Evolutionary conservation across 23 tunicate genomes (phyloP).

Genomic region (Trididemnum miniatum): DNA sequence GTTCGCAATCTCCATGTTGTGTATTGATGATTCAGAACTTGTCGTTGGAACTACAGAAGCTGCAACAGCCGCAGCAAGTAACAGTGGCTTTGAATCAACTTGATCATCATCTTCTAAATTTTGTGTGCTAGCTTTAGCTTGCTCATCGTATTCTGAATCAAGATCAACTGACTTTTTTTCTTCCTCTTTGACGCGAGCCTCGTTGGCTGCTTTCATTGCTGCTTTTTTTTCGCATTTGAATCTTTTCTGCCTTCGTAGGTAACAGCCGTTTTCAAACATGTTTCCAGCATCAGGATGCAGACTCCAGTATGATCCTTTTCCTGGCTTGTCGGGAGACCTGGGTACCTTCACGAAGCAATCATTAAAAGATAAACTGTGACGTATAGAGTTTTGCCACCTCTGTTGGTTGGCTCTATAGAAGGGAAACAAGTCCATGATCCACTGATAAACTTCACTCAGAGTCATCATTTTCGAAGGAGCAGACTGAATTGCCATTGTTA

Average conservation of each 20-base stretch:
- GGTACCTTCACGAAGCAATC: conserved; percentile 99
- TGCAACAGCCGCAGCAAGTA: conserved; percentile 38
- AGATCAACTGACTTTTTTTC: conserved; percentile 13
- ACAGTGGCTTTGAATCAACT: conserved; percentile 56
- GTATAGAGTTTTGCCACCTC: conserved; percentile 97
- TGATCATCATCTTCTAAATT: conserved; percentile 28
- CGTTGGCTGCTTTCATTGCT: conserved; percentile 61
- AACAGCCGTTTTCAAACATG: conserved; percentile 99
- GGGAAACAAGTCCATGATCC: conserved; percentile 98
- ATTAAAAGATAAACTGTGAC: conserved; percentile 97
- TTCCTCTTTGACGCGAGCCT: conserved; percentile 49
- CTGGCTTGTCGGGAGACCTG: conserved; percentile 94
- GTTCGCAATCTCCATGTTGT: conserved; percentile 33
- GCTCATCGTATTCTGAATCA: conserved; percentile 26
- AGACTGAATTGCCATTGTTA: conserved; percentile 92
- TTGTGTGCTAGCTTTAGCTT: background rate
- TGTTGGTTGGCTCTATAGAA: conserved; percentile 96
- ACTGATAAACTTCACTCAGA: conserved; percentile 94
- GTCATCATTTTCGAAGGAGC: conserved; percentile 94
- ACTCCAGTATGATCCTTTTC: conserved; percentile 99
- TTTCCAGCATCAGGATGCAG: conserved; percentile 99
- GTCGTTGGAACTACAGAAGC: conserved; percentile 31
- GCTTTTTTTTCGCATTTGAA: conserved; percentile 90
- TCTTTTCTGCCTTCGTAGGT: conserved; percentile 90
- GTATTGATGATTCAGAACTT: conserved; percentile 7